These are phyloP conservation scores for Colostygia pectinataria DNA, from an alignment of 2,888 invertebrate species.

Conservation along the genomic window DNA sequence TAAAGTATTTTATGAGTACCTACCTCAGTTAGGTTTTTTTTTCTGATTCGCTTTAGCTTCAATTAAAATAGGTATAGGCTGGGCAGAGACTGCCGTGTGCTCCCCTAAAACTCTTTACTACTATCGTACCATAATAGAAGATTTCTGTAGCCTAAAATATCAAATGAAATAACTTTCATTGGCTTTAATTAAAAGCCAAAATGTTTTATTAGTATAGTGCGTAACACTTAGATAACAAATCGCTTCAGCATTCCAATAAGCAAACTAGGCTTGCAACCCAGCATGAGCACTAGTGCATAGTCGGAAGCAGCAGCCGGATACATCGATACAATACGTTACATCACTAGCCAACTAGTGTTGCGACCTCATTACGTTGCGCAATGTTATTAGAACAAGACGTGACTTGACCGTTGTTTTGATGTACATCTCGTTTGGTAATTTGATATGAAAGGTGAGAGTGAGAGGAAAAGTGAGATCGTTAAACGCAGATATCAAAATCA, in stretches of 20 bases:
- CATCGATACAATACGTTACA: slow-evolving; percentile 29
- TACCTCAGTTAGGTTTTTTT: too few species aligned
- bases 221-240: slow-evolving; percentile 29
- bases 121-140: too few species aligned
- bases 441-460: slow-evolving; percentile 30
- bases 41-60: too few species aligned
- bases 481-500: slow-evolving; percentile 13
- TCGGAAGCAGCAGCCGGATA: slow-evolving; percentile 37
- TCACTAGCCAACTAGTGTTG: slow-evolving; percentile 28
- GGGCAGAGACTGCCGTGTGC: too few species aligned
- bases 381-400: slow-evolving; percentile 34
- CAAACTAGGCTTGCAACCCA: slow-evolving; percentile 19
- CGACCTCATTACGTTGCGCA: slow-evolving; percentile 33
- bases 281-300: slow-evolving; percentile 26
- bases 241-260: slow-evolving; percentile 17
- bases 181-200: slow-evolving; percentile 2
- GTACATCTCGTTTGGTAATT: slow-evolving; percentile 31
- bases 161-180: too few species aligned
- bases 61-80: too few species aligned
- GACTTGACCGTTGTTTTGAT: slow-evolving; percentile 35
- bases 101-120: too few species aligned
- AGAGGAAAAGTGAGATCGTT: slow-evolving; percentile 26
- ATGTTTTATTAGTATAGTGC: slow-evolving; percentile 20
- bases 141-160: too few species aligned
- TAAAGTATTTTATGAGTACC: too few species aligned